Conservation (phyloP, 2,113 vertebrate genomes). For the Anhinga rufa region DNA sequence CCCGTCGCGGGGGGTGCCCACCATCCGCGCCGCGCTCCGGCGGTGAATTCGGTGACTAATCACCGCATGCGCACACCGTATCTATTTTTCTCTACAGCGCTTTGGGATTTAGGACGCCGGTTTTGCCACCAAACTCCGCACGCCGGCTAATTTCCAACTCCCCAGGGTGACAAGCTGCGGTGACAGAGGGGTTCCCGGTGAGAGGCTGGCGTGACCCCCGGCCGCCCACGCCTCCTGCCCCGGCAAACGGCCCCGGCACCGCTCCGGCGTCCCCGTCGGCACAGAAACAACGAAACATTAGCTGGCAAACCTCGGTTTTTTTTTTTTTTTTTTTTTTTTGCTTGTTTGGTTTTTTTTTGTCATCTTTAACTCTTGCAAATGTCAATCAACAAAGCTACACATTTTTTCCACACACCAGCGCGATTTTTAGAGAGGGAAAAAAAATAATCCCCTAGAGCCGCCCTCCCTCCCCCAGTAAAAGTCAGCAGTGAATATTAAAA, state of each 20-base stretch:
- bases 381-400: constrained; percentile 3
- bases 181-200: not conserved
- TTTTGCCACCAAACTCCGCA: not conserved
- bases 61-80: rapidly evolving
- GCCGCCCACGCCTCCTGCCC: not conserved
- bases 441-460: not conserved
- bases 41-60: too few species aligned
- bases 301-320: not conserved
- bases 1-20: not conserved
- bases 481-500: not conserved
- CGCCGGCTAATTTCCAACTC: not conserved
- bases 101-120: too few species aligned
- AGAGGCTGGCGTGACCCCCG: not conserved
- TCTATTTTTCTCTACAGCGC: not conserved
- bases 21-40: not conserved
- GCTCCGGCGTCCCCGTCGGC: not conserved
- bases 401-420: constrained; percentile 4
- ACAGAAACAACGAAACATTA: not conserved
- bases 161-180: not conserved
- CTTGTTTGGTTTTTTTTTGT: not conserved
- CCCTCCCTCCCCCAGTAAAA: not conserved
- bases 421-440: not conserved
- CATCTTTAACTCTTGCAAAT: constrained; percentile 4
- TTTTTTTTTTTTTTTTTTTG: not conserved
- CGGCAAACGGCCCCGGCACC: not conserved